A percentile compares a stretch with the other conserved stretches of the same genome.
Evolutionary conservation across 2,113 vertebrate genomes (phyloP).

Genomic region (Pelmatolapia mariae): DNA sequence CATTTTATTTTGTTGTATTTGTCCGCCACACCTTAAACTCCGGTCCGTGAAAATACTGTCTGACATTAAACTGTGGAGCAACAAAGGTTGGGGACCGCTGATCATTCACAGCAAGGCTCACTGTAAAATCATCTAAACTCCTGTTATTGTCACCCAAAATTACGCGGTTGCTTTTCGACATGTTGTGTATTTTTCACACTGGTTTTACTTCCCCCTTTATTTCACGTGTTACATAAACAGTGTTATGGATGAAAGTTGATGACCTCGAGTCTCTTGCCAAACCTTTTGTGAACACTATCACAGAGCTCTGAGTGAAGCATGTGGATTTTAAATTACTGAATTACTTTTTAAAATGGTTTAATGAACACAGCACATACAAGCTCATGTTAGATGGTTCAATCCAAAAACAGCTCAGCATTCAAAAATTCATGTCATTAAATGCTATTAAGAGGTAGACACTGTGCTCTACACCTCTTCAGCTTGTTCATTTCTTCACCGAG

Average conservation of each 20-base stretch:
- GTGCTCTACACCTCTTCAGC: not conserved
- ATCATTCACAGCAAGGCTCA: not conserved
- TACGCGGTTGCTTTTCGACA: not conserved
- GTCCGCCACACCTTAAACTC: fast-evolving
- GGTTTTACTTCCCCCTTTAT: no score
- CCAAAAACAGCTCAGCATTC: not conserved
- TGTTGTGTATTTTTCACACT: not conserved
- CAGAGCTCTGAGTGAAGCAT: not conserved
- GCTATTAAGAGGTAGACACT: not conserved
- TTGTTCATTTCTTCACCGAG: not conserved
- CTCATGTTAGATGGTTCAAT: not conserved
- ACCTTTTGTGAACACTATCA: not conserved
- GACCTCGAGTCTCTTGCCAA: not conserved
- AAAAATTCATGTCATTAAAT: not conserved
- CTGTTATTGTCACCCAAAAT: not conserved
- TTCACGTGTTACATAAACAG: not conserved
- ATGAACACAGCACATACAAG: not conserved
- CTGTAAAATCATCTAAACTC: not conserved
- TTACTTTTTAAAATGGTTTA: not conserved
- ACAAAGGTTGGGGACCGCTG: not conserved
- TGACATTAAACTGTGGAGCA: not conserved
- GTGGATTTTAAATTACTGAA: not conserved
- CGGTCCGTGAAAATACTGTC: not conserved
- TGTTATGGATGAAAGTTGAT: not conserved
- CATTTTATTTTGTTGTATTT: fast-evolving